phyloP scores from a whole-genome alignment of 1,140 invertebrate species.

The Holotrichia oblita region DNA sequence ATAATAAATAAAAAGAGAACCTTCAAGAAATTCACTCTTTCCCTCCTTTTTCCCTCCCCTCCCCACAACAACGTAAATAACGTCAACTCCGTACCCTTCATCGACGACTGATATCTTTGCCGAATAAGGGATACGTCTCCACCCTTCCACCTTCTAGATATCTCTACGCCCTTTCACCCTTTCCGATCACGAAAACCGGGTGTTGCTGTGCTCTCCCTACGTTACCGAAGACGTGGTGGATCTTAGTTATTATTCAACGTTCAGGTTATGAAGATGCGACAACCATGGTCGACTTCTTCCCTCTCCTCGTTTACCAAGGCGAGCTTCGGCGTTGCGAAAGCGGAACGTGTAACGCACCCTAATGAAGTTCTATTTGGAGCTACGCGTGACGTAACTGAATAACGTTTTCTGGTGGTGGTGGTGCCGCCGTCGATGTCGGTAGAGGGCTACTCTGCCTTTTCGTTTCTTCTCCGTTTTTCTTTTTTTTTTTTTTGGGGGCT shows the following conservation, averaged over 20 bases:
- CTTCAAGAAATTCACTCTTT: too few relatives aligned
- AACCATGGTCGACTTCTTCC: not conserved
- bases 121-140: too few relatives aligned
- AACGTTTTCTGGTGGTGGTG: not conserved
- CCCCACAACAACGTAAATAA: too few relatives aligned
- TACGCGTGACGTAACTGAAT: not conserved
- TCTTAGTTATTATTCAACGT: slow-evolving; percentile 9
- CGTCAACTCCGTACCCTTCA: too few relatives aligned
- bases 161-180: too few relatives aligned
- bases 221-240: not conserved
- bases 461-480: not conserved
- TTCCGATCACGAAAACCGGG: too few relatives aligned
- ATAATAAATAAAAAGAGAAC: too few relatives aligned
- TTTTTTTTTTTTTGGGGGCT: too few relatives aligned
- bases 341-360: not conserved
- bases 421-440: not conserved
- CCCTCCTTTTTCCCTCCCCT: too few relatives aligned
- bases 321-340: not conserved
- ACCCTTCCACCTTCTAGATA: too few relatives aligned
- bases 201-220: too few relatives aligned
- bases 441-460: not conserved
- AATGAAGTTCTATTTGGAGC: slow-evolving; percentile 11
- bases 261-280: not conserved
- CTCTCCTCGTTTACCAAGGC: not conserved
- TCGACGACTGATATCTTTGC: too few relatives aligned